Evolutionary conservation across 2,113 vertebrate species (phyloP).

Genomic region (Brachypteracias leptosomus): DNA sequence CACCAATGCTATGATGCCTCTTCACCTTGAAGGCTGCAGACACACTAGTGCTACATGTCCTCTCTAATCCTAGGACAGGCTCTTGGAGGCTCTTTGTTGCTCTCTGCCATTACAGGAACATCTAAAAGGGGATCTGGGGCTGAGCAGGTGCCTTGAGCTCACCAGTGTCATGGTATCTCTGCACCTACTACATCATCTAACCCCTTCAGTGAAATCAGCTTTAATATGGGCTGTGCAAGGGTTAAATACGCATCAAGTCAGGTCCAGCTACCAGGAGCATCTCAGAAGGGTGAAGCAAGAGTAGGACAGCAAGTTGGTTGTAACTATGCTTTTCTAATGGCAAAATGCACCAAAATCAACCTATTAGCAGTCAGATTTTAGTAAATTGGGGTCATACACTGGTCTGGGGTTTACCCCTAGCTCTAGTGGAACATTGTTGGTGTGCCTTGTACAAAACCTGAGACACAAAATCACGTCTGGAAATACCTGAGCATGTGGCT

Average conservation of each 20-base stretch:
- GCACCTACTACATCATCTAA: too few species aligned
- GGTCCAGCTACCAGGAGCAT: not conserved
- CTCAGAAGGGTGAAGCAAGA: not conserved
- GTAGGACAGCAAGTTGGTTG: not conserved
- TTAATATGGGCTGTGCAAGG: fast-evolving
- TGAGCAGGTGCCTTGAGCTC: not conserved
- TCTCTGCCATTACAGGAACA: too few species aligned
- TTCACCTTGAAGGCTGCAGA: not conserved
- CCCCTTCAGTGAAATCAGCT: not conserved
- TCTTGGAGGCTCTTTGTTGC: not conserved
- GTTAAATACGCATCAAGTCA: not conserved
- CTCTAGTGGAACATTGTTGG: not conserved
- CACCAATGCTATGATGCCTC: fast-evolving
- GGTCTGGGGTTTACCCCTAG: not conserved
- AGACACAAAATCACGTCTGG: not conserved
- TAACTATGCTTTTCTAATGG: not conserved
- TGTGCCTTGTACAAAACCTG: not conserved
- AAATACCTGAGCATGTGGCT: not conserved
- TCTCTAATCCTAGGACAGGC: fast-evolving
- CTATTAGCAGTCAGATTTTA: not conserved
- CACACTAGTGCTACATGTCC: not conserved
- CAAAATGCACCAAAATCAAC: not conserved
- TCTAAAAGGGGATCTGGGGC: not conserved
- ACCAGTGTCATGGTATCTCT: fast-evolving
- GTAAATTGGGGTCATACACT: not conserved